phyloP scores from a whole-genome alignment of 2,113 vertebrate genomes.

The Protobothrops flavoviridis region DNA sequence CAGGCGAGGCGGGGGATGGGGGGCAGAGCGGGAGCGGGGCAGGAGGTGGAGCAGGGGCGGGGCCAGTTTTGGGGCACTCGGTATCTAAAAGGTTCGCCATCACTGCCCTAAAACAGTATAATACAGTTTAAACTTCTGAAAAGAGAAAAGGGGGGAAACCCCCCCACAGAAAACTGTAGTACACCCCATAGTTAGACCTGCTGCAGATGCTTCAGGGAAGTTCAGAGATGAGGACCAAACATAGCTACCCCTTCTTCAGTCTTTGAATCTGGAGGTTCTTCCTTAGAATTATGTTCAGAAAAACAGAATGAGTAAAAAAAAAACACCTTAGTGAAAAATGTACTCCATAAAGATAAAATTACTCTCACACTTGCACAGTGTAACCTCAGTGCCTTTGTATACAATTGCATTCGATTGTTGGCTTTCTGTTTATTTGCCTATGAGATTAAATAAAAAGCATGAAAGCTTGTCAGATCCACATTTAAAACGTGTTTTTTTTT shows the following conservation, averaged over 20 bases:
- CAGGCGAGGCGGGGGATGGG: no score
- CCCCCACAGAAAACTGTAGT: not conserved
- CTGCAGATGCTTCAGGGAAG: not conserved
- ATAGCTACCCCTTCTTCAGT: not conserved
- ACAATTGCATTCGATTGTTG: not conserved
- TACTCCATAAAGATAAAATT: not conserved
- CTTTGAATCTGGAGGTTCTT: not conserved
- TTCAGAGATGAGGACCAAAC: not conserved
- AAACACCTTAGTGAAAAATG: not conserved
- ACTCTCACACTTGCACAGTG: not conserved
- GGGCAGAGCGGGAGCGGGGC: no score
- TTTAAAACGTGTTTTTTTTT: not conserved
- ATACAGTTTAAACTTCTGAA: not conserved
- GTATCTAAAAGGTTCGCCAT: no score
- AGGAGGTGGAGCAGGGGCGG: no score
- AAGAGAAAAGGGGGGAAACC: rapidly evolving
- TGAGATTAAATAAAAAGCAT: conserved; percentile 6
- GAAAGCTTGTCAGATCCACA: not conserved
- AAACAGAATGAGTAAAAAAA: not conserved
- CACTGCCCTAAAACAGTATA: not conserved
- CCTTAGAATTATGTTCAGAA: not conserved
- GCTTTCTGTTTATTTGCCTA: conserved; percentile 8
- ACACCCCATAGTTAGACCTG: not conserved
- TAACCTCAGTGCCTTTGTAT: not conserved
- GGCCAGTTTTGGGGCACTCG: no score